Conservation (phyloP, 2,888 invertebrate species). For the Acanthopleura granulata region DNA sequence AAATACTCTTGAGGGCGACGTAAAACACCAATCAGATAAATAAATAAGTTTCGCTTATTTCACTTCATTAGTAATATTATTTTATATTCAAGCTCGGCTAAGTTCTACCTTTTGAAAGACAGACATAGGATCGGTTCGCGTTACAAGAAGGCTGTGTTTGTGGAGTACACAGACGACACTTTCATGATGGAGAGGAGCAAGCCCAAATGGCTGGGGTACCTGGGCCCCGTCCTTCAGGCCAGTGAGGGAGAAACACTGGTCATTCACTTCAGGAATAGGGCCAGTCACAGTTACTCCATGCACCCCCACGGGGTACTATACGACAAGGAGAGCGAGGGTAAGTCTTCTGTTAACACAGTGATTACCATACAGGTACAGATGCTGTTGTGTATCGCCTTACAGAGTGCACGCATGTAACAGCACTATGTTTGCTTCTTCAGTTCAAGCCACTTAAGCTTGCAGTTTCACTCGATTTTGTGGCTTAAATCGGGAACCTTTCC, state of each 20-base stretch:
- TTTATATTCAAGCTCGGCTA: slow-evolving; percentile 33
- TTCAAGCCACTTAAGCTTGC: too few species aligned
- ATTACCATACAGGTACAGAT: background rate
- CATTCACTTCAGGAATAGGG: slow-evolving; percentile 43
- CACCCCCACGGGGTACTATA: slow-evolving; percentile 52
- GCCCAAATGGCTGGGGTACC: slow-evolving; percentile 37
- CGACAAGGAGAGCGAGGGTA: slow-evolving; percentile 44
- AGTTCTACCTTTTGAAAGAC: slow-evolving; percentile 28
- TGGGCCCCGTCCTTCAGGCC: slow-evolving; percentile 54
- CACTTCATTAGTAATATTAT: background rate
- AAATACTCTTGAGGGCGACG: slow-evolving; percentile 30
- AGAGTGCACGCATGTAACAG: background rate
- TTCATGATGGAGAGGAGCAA: slow-evolving; percentile 31
- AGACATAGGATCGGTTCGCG: slow-evolving; percentile 36
- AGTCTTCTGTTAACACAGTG: background rate
- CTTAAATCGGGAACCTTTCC: too few species aligned
- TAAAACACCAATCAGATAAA: too few species aligned
- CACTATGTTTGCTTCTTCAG: too few species aligned
- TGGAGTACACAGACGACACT: slow-evolving; percentile 36
- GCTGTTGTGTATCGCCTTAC: background rate
- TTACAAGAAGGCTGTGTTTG: slow-evolving; percentile 42
- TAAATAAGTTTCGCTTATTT: too few species aligned
- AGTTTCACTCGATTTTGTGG: too few species aligned
- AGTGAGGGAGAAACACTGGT: slow-evolving; percentile 52
- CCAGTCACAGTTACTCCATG: slow-evolving; percentile 36